These are phyloP conservation scores for Ictalurus punctatus DNA, from an alignment of 2,113 vertebrate genomes.

Conservation along the genomic window DNA sequence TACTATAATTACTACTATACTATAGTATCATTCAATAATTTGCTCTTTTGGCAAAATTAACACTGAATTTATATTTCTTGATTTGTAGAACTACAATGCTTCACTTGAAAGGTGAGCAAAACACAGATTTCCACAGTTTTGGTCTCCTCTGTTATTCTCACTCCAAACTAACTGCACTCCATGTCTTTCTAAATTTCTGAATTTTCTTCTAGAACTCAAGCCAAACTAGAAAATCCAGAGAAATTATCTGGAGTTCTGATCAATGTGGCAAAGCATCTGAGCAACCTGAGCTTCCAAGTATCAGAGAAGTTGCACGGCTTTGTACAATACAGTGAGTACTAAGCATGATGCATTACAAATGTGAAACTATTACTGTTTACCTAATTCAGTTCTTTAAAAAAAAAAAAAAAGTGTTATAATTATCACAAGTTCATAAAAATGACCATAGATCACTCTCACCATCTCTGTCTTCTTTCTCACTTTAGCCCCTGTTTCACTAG, in stretches of 20 bases:
- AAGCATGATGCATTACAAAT: background rate
- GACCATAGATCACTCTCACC: background rate
- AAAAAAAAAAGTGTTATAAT: background rate
- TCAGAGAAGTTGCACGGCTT: slow-evolving; percentile 44
- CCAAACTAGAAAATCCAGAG: slow-evolving; percentile 39
- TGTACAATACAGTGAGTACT: slow-evolving; percentile 52
- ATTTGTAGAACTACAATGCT: slow-evolving; percentile 50
- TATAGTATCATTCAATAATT: too few species aligned
- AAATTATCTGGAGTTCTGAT: slow-evolving; percentile 48
- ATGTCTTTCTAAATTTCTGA: background rate
- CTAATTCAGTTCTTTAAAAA: background rate
- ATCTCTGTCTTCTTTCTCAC: background rate
- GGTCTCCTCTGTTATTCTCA: background rate
- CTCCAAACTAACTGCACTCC: background rate
- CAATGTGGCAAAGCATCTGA: slow-evolving; percentile 52
- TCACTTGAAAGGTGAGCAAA: slow-evolving; percentile 44
- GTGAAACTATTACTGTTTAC: background rate
- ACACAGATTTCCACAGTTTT: background rate
- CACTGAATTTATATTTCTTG: background rate
- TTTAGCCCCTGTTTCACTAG: slow-evolving; percentile 49
- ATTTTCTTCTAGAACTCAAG: slow-evolving; percentile 42
- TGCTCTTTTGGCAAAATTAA: background rate
- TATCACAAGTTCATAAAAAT: background rate
- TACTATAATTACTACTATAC: background rate
- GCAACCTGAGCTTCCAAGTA: slow-evolving; percentile 50